phyloP scores from a whole-genome alignment of 2,797 vertebrate species.

The Emydoidea blandingii region DNA sequence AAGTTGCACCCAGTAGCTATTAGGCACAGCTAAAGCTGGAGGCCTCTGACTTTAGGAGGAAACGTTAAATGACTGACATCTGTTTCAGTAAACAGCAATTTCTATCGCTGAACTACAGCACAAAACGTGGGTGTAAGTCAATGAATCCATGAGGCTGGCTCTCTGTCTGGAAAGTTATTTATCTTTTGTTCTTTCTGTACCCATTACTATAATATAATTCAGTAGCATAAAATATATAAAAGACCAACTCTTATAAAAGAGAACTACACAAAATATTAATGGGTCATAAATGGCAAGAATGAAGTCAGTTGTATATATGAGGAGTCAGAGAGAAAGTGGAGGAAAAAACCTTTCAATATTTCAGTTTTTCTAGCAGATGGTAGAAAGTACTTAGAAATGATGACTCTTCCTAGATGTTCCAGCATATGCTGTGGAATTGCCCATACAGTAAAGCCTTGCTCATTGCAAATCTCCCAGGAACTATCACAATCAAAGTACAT shows the following conservation, averaged over 20 bases:
- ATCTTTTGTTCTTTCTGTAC: neutral
- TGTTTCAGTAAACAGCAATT: neutral
- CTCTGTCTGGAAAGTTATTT: neutral
- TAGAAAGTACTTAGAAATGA: conserved; percentile 71
- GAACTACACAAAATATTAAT: neutral
- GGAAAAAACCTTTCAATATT: conserved; percentile 59
- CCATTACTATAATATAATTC: neutral
- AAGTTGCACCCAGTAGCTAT: too few species aligned
- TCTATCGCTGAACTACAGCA: neutral
- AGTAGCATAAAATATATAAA: neutral
- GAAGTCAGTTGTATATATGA: conserved; percentile 13
- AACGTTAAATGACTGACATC: neutral
- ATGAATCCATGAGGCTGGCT: neutral
- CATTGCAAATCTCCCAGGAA: conserved; percentile 75
- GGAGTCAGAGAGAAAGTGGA: neutral
- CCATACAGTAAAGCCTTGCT: conserved; percentile 71
- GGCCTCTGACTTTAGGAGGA: neutral
- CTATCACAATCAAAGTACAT: conserved; percentile 76
- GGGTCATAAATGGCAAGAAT: conserved; percentile 50
- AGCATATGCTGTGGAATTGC: conserved; percentile 76
- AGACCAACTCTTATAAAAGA: neutral
- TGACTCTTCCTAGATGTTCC: conserved; percentile 72
- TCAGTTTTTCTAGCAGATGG: conserved; percentile 79
- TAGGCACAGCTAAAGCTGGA: neutral
- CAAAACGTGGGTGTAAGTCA: neutral